These are phyloP conservation scores for Adela reaumurella DNA, from an alignment of 2,888 invertebrate species.

Conservation along the genomic window DNA sequence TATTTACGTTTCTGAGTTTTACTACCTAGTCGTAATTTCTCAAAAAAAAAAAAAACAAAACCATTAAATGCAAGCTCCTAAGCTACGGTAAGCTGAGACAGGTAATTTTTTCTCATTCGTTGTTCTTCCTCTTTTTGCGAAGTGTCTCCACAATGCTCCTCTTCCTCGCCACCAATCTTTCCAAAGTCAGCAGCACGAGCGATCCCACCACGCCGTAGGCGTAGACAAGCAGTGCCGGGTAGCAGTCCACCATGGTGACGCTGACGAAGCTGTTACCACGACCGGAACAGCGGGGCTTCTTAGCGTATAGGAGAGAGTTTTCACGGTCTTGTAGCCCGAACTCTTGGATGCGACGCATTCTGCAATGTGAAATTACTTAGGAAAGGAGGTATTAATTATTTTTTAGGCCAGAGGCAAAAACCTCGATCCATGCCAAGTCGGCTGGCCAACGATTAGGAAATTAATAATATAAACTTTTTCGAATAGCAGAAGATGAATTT, in stretches of 20 bases:
- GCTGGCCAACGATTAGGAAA: too few relatives aligned
- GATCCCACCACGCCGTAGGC: conserved; percentile 33
- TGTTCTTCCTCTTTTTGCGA: background rate
- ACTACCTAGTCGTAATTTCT: too few relatives aligned
- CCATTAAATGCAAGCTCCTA: too few relatives aligned
- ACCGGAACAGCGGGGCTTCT: conserved; percentile 56
- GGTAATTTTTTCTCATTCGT: too few relatives aligned
- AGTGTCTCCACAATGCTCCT: background rate
- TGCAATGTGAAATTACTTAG: conserved; percentile 19
- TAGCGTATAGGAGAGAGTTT: conserved; percentile 50
- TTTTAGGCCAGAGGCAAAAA: too few relatives aligned
- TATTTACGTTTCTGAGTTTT: too few relatives aligned
- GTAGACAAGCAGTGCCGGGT: conserved; percentile 44
- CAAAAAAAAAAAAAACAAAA: too few relatives aligned
- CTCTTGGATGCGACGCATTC: conserved; percentile 54
- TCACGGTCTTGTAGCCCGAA: conserved; percentile 57
- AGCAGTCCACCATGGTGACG: conserved; percentile 59
- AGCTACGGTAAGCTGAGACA: too few relatives aligned
- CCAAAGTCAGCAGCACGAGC: conserved; percentile 23
- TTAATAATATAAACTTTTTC: too few relatives aligned
- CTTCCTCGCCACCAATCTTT: conserved; percentile 18
- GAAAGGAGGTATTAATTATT: too few relatives aligned
- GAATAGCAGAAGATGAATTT: too few relatives aligned
- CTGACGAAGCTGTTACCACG: conserved; percentile 57
- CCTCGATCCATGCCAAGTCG: too few relatives aligned